Evolutionary conservation across 2,113 vertebrate species (phyloP).

Genomic region (Pungitius pungitius): DNA sequence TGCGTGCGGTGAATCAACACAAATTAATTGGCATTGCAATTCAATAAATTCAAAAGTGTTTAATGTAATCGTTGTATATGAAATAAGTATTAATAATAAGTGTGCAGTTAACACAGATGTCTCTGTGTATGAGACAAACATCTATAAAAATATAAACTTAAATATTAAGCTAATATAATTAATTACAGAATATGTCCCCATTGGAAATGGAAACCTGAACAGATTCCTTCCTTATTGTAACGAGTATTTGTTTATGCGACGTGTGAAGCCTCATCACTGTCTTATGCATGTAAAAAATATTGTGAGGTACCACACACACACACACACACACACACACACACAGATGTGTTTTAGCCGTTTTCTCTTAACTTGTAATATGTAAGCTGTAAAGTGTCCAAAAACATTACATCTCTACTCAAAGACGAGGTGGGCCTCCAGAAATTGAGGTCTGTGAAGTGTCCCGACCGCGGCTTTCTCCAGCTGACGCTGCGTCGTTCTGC

Average conservation of each 20-base stretch:
- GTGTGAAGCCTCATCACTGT: slow-evolving; percentile 23
- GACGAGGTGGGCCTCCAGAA: slow-evolving; percentile 10
- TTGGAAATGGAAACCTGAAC: slow-evolving; percentile 55
- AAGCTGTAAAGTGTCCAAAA: slow-evolving; percentile 10
- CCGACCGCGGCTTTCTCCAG: slow-evolving; percentile 17
- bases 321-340: neutral
- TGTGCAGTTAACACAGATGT: slow-evolving; percentile 46
- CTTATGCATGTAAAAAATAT: slow-evolving; percentile 15
- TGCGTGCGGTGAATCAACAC: slow-evolving; percentile 4
- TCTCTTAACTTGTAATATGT: neutral
- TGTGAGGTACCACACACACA: slow-evolving; percentile 45
- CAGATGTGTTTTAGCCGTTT: neutral
- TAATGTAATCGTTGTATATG: slow-evolving; percentile 40
- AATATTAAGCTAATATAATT: slow-evolving; percentile 76
- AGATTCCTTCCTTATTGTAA: slow-evolving; percentile 31
- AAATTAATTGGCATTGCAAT: slow-evolving; percentile 35
- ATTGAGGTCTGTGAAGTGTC: slow-evolving; percentile 24
- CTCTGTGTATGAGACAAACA: slow-evolving; percentile 65
- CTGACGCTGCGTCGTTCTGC: slow-evolving; percentile 16
- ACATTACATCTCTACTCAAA: slow-evolving; percentile 10
- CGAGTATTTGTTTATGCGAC: slow-evolving; percentile 43
- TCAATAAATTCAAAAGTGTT: slow-evolving; percentile 34
- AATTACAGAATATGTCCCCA: slow-evolving; percentile 62
- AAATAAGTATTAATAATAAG: slow-evolving; percentile 49
- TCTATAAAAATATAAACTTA: slow-evolving; percentile 72